A percentile compares a stretch with the other conserved stretches of the same genome.
These are phyloP conservation scores for Drosophila micromelanica DNA, from an alignment of 1,140 invertebrate genomes.

Conservation along the genomic window DNA sequence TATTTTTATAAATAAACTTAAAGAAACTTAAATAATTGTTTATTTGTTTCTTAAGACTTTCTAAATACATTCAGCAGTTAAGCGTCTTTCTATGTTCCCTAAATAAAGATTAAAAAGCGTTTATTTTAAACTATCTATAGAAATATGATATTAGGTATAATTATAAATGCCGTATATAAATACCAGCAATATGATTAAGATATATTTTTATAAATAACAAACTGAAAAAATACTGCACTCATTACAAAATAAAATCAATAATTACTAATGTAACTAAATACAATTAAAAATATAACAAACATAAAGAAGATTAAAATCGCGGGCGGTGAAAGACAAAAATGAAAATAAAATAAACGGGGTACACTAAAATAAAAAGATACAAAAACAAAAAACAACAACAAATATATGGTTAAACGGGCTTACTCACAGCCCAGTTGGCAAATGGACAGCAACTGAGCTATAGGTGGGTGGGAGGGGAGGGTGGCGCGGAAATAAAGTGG, in stretches of 20 bases:
- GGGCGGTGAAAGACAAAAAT: constrained; percentile 46
- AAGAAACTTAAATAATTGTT: no score
- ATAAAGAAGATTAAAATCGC: constrained; percentile 45
- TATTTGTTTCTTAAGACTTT: no score
- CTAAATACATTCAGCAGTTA: no score
- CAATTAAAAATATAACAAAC: constrained; percentile 64
- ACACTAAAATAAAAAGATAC: constrained; percentile 19
- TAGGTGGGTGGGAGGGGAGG: not conserved
- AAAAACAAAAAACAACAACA: constrained; percentile 30
- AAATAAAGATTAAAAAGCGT: no score
- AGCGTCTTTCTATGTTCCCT: no score
- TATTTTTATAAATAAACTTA: no score
- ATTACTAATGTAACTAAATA: constrained; percentile 80
- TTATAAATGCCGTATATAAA: no score
- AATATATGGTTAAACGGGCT: constrained; percentile 66
- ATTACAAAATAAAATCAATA: constrained; percentile 65
- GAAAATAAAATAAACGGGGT: constrained; percentile 21
- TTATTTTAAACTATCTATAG: no score
- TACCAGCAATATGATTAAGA: no score
- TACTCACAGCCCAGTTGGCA: constrained; percentile 82
- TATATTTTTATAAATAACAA: no score
- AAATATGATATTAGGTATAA: no score
- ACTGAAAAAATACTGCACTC: constrained; percentile 14
- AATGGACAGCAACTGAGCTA: constrained; percentile 57
- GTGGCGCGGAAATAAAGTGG: constrained; percentile 2